phyloP scores from a whole-genome alignment of 2,888 invertebrate species.

The Tribolium freemani region DNA sequence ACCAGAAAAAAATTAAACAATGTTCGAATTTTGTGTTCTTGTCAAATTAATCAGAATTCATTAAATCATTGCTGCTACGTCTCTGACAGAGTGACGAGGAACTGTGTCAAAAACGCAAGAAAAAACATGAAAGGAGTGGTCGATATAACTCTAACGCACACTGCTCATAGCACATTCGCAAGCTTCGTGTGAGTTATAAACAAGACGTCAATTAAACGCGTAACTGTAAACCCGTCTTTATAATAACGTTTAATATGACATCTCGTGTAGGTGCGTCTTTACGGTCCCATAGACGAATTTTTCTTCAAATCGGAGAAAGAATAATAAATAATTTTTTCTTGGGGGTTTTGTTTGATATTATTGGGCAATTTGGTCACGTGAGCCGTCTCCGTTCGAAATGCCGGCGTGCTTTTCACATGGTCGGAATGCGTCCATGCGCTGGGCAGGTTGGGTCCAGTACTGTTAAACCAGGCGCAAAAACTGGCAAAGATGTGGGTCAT shows the following conservation, averaged over 20 bases:
- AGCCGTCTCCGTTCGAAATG: constrained; percentile 30
- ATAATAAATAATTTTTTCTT: background rate
- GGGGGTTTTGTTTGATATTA: background rate
- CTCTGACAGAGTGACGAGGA: constrained; percentile 11
- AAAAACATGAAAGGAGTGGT: constrained; percentile 29
- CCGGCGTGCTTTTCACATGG: constrained; percentile 22
- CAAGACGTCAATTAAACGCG: constrained; percentile 50
- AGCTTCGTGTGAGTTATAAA: constrained; percentile 43
- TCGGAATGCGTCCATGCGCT: constrained; percentile 53
- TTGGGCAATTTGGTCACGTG: constrained; percentile 16
- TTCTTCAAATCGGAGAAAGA: no score
- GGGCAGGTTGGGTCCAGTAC: constrained; percentile 61
- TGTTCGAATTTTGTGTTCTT: no score
- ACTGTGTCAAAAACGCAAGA: constrained; percentile 25
- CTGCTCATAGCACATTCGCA: constrained; percentile 30
- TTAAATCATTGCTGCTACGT: no score
- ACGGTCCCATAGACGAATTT: background rate
- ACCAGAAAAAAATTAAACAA: no score
- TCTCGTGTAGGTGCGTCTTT: constrained; percentile 31
- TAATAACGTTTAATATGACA: constrained; percentile 20
- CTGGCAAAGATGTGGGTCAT: constrained; percentile 60
- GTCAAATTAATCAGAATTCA: no score
- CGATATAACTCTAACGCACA: constrained; percentile 31
- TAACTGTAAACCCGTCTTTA: constrained; percentile 48
- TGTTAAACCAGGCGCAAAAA: constrained; percentile 61